phyloP scores from a whole-genome alignment of 2,797 vertebrate species.

The Malacoraja senta region DNA sequence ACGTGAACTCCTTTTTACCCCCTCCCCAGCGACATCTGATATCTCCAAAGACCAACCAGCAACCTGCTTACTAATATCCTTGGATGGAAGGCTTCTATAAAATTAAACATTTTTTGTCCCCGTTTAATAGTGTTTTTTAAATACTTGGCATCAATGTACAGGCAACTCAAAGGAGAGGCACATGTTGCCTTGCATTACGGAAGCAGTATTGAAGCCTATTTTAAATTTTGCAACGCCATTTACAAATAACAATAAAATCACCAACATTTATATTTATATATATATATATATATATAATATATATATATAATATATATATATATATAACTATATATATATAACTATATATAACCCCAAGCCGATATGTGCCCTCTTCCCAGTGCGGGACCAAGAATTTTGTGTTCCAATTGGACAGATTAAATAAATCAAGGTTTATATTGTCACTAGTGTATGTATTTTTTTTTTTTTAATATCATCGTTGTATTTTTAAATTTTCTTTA shows the following conservation, averaged over 20 bases:
- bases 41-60: constrained; percentile 75
- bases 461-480: not conserved
- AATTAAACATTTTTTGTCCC: not conserved
- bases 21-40: constrained; percentile 73
- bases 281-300: too few species aligned
- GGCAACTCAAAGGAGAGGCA: constrained; percentile 7
- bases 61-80: constrained; percentile 75
- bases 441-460: not conserved
- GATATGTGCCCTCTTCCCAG: not conserved
- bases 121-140: not conserved
- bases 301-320: too few species aligned
- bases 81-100: constrained; percentile 37
- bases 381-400: constrained; percentile 14
- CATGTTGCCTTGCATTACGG: not conserved
- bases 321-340: too few species aligned
- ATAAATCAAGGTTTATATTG: constrained; percentile 6
- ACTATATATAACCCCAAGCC: not conserved
- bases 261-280: too few species aligned
- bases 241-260: not conserved
- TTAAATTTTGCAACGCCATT: not conserved
- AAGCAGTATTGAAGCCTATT: not conserved
- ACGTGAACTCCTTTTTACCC: constrained; percentile 68
- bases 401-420: constrained; percentile 15
- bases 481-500: not conserved
- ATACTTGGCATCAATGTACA: constrained; percentile 17